phyloP scores from a whole-genome alignment of 1,140 invertebrate species.

The Apis cerana region DNA sequence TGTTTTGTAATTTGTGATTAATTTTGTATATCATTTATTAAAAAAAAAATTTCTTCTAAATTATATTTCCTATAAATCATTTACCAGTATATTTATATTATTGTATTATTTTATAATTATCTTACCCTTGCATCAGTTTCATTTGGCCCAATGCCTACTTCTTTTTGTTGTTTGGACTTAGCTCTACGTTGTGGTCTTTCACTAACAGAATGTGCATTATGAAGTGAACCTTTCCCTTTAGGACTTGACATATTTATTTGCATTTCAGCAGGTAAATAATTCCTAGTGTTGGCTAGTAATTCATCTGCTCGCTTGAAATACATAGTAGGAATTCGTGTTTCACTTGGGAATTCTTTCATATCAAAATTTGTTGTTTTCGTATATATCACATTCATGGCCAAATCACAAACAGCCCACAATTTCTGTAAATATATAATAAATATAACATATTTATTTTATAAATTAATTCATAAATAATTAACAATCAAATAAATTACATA shows the following conservation, averaged over 20 bases:
- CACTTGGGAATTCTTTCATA: slow-evolving; percentile 92
- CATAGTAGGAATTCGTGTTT: slow-evolving; percentile 92
- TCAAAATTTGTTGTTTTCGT: slow-evolving; percentile 93
- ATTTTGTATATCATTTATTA: neutral
- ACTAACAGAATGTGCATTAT: slow-evolving; percentile 76
- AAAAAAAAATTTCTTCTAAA: neutral
- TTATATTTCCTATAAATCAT: neutral
- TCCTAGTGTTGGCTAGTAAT: slow-evolving; percentile 85
- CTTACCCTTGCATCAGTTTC: slow-evolving; percentile 85
- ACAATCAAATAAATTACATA: slow-evolving; percentile 83
- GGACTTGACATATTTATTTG: slow-evolving; percentile 83
- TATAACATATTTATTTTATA: neutral
- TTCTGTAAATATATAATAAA: slow-evolving; percentile 85
- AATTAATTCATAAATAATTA: neutral
- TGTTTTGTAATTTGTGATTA: neutral
- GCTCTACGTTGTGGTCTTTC: slow-evolving; percentile 75
- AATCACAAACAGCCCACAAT: slow-evolving; percentile 97
- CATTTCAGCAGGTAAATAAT: slow-evolving; percentile 86
- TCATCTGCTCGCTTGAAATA: slow-evolving; percentile 90
- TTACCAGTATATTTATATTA: slow-evolving; percentile 8
- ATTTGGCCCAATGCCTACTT: slow-evolving; percentile 83
- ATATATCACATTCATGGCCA: slow-evolving; percentile 94
- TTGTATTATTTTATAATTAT: slow-evolving; percentile 32
- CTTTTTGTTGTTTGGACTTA: slow-evolving; percentile 80
- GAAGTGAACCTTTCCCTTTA: slow-evolving; percentile 79